Evolutionary conservation across 2,888 invertebrate species (phyloP), one percentile per base, ranked within the genome.

Genomic region (Calameuta idolon): DNA sequence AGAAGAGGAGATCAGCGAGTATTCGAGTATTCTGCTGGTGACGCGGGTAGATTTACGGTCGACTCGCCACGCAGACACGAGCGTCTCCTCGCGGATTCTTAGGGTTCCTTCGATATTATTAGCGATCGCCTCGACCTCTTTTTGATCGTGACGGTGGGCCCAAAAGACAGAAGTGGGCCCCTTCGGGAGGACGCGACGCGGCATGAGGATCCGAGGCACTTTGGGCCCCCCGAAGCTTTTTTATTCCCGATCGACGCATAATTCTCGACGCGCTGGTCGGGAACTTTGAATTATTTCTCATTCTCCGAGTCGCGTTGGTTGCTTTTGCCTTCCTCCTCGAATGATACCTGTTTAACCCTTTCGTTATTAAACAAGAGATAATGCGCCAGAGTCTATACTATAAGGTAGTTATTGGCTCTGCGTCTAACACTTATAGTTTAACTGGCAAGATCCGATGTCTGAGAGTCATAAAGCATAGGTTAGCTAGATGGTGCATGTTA

Each of bases 91-190:
- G 87, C 87, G 89, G 86, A 90, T 90, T 90, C 90, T 85, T 88
- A 82, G 86, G 87, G 89, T 90, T 89, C 88, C 89, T 85, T 87
- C 87, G 90, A 90, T 90, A 90, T 90, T 90, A 90, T 90, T 90
- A 90, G 90, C 89, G 88, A 89, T 89, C 90, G 89, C 85, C 85
- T 87, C 71, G 55, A 33, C 85, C 86, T 87, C 88, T 89, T 90
- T 89, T 90, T 89, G 88, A 89, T 89, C 87, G 86, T 87, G 71
- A 81, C 81, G 71, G 71, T 33, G 71, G 71, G 69, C 69, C 69
- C 40, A 15, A 40, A 40, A 40, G 40, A 40, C 35, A 35, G 33
- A 11, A 12, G 40, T 1, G 12, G 40, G 40, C 23, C 40, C 40
- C 40, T 23, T 40, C 40, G 40, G n/a, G n/a, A n/a, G n/a, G n/a